These are phyloP conservation scores for Gouania willdenowi DNA, from an alignment of 2,797 vertebrate genomes.

Conservation along the genomic window DNA sequence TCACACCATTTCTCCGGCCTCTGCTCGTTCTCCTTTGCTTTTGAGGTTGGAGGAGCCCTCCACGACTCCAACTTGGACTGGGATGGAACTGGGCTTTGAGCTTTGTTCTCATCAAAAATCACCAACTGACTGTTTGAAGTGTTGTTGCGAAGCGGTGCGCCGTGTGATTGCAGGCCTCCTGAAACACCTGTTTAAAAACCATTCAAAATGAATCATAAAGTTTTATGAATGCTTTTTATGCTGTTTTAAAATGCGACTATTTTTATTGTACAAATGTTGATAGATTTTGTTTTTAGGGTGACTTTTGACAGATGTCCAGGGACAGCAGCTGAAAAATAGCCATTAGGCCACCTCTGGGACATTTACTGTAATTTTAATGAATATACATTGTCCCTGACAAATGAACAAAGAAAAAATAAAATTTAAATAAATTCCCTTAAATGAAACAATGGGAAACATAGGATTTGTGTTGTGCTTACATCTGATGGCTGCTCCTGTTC, in stretches of 20 bases:
- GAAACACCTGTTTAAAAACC: constrained; percentile 59
- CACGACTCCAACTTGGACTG: constrained; percentile 73
- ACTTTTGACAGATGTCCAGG: too few species aligned
- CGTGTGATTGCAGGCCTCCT: constrained; percentile 68
- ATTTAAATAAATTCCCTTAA: too few species aligned
- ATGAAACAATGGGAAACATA: too few species aligned
- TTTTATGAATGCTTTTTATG: too few species aligned
- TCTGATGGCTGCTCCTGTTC: constrained; percentile 77
- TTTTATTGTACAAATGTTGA: too few species aligned
- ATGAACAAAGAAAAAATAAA: too few species aligned
- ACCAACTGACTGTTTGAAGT: constrained; percentile 65
- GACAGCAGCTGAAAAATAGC: too few species aligned
- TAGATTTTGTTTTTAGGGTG: too few species aligned
- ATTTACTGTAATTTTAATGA: too few species aligned
- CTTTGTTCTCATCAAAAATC: constrained; percentile 87
- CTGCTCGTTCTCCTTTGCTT: constrained; percentile 88
- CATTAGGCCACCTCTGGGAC: too few species aligned
- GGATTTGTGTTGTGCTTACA: constrained; percentile 76
- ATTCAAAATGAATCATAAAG: not conserved
- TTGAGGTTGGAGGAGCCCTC: constrained; percentile 79
- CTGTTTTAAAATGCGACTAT: too few species aligned
- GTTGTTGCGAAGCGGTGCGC: constrained; percentile 43
- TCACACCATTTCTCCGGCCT: constrained; percentile 83
- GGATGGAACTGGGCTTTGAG: constrained; percentile 46
- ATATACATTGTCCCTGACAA: too few species aligned